Base-by-base conservation (phyloP, 2,113 vertebrate genomes). In the Aphyosemion australe region DNA sequence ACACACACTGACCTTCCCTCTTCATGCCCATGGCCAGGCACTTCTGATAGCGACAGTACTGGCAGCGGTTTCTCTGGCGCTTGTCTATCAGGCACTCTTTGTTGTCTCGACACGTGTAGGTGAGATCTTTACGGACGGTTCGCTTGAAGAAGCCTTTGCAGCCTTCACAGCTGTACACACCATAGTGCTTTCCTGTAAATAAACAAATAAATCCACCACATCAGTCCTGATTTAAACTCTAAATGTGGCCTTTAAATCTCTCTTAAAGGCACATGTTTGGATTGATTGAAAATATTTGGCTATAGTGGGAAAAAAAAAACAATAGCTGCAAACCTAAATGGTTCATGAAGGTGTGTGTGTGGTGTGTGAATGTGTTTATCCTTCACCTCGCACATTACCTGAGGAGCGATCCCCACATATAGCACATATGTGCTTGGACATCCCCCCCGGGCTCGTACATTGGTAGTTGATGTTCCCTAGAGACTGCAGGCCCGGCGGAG, bases 341-440 rank as follows among this genome's bases (percentile, higher is more conserved):
- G 9, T 42, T 42, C 41, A 42, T 42, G 9, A 12, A 42, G 11
- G n/a, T 19, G 46, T 49, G n/a, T 19, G 46, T 49, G 18, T 61
- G 59, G 7, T 1, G 34, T 32, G 65, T 59, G 1, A 37, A 4
- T 48, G 15, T 16, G 20, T 52, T 20, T 39, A 11, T 41, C 47
- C 31, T 34, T 58, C 21, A 42, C 41, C 37, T 34, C 10, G 19
- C 31, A 53, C 45, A 39, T 76, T 93, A 99, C 97, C 97, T 93
- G 97, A 99, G 71, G 97, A 97, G 45, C 97, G 94, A 84, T 99
- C 97, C 61, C 96, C 97, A 47, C 97, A 99, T 87, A 98, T 99
- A 85, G 96, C 95, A 83, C 97, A 99, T 88, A 97, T 95, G 91
- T 98, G 97, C 79, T 97, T 99, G 70, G 95, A 94, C 91, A 99